Conservation (phyloP, 2,113 vertebrate species). For the Aphelocoma coerulescens region DNA sequence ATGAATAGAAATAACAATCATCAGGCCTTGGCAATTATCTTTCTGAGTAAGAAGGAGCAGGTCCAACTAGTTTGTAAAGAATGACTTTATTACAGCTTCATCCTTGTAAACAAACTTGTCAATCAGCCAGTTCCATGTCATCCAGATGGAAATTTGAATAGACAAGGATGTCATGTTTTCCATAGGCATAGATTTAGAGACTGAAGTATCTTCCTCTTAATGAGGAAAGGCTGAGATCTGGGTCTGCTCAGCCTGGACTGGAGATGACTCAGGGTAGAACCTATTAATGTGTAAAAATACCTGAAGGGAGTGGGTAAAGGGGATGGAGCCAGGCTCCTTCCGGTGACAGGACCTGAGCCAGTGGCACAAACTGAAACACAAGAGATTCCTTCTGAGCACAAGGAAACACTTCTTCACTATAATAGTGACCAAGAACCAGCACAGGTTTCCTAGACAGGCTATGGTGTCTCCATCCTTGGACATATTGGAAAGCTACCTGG, state of each 20-base stretch:
- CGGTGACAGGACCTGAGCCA: neutral
- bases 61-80: neutral
- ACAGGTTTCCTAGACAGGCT: neutral
- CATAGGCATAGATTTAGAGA: neutral
- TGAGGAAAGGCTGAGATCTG: neutral
- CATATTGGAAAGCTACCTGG: neutral
- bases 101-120: neutral
- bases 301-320: neutral
- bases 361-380: neutral
- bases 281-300: neutral
- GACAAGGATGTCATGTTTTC: neutral
- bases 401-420: neutral
- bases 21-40: neutral
- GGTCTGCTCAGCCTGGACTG: neutral
- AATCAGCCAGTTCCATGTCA: neutral
- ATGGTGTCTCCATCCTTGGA: neutral
- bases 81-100: neutral
- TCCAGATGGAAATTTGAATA: neutral
- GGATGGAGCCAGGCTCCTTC: neutral
- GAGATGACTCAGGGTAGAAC: neutral
- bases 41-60: neutral
- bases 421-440: neutral
- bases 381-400: neutral
- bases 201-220: fast-evolving
- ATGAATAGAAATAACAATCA: neutral